Evolutionary conservation across 2,797 vertebrate genomes (phyloP).

Genomic region (Cheracebus regulus): DNA sequence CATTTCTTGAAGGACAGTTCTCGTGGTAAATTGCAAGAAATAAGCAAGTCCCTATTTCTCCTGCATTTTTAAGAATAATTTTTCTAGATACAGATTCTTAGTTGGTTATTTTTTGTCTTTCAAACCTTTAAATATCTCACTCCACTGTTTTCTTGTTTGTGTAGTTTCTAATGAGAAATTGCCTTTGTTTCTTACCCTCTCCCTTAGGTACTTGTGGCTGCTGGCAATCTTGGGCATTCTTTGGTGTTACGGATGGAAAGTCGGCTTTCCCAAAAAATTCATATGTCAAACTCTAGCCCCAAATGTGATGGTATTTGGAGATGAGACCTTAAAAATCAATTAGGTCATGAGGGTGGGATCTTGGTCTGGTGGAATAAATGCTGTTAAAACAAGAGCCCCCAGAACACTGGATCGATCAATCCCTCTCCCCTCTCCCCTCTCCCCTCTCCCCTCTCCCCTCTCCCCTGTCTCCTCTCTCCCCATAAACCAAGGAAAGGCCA

Average conservation of each 20-base stretch:
- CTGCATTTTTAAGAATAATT: neutral
- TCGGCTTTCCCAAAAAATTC: neutral
- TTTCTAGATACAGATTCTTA: neutral
- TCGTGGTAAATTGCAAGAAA: neutral
- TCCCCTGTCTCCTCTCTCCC: too few species aligned
- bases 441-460: too few species aligned
- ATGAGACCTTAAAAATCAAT: neutral
- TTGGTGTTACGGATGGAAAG: neutral
- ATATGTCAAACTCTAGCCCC: neutral
- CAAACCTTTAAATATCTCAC: neutral
- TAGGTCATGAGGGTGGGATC: neutral
- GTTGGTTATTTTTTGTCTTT: neutral
- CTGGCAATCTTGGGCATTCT: neutral
- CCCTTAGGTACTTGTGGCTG: neutral
- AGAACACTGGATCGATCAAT: fast-evolving
- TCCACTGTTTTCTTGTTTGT: neutral
- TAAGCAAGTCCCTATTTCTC: neutral
- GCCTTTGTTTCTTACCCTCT: neutral
- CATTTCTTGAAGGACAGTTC: neutral
- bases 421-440: neutral
- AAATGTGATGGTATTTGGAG: neutral
- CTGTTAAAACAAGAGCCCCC: too few species aligned
- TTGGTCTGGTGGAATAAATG: neutral
- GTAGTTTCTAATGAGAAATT: neutral
- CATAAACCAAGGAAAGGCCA: neutral